Percentiles rank a stretch among this genome's conserved stretches.
Evolutionary conservation across 2,888 invertebrate species (phyloP).

Genomic region (Leucophenga maculata): DNA sequence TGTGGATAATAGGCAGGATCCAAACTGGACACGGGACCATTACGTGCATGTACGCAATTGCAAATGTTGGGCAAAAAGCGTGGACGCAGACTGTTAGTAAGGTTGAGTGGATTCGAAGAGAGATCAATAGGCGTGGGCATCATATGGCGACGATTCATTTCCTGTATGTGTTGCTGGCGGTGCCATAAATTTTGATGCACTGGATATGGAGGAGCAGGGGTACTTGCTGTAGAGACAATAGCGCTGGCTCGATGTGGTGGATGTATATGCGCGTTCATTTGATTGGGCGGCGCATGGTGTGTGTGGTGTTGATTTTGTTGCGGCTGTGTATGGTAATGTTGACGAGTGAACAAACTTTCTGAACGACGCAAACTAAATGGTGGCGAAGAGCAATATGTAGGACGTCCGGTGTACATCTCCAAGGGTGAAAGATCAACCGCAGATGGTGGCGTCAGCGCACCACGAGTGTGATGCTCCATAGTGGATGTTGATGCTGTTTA

Average conservation of each 20-base stretch:
- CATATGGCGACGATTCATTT: conserved; percentile 75
- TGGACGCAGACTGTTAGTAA: conserved; percentile 66
- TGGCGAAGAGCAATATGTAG: conserved; percentile 70
- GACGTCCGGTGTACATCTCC: conserved; percentile 61
- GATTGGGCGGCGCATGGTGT: conserved; percentile 58
- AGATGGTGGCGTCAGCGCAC: conserved; percentile 28
- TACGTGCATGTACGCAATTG: conserved; percentile 68
- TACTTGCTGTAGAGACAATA: conserved; percentile 52
- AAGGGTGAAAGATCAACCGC: conserved; percentile 61
- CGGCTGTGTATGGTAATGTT: conserved; percentile 56
- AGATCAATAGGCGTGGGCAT: conserved; percentile 71
- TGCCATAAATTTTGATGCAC: conserved; percentile 84
- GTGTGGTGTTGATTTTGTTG: conserved; percentile 52
- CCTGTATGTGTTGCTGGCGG: conserved; percentile 79
- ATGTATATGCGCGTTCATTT: conserved; percentile 62
- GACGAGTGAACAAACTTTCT: conserved; percentile 55
- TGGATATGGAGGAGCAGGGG: conserved; percentile 78
- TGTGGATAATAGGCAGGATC: conserved; percentile 66
- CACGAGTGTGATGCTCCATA: not conserved
- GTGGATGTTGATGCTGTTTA: conserved; percentile 10
- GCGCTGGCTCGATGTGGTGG: conserved; percentile 52
- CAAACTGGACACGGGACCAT: conserved; percentile 68
- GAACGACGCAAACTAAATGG: conserved; percentile 57
- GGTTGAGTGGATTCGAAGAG: conserved; percentile 69
- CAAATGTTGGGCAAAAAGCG: conserved; percentile 68